These are phyloP conservation scores for Aleiodes sp. DNA, from an alignment of 1,140 invertebrate species.

Conservation along the genomic window DNA sequence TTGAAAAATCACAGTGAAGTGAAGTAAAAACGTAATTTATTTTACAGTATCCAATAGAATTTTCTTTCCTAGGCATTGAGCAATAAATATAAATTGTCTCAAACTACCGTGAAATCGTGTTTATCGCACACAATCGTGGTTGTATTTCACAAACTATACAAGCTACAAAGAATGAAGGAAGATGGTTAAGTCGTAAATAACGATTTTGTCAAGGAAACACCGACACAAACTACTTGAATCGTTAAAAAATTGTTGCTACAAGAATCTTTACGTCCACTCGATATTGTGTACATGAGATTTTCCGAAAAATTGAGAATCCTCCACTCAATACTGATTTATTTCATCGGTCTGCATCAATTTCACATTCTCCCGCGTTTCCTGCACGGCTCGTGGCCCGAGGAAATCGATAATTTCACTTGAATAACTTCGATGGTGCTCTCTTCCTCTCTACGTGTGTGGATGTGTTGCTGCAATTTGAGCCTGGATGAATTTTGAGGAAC, in stretches of 20 bases:
- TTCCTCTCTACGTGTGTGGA: no score
- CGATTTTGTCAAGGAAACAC: neutral
- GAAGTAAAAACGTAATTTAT: no score
- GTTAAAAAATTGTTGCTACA: neutral
- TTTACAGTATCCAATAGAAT: no score
- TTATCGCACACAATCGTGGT: neutral
- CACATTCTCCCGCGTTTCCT: no score
- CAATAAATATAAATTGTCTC: neutral
- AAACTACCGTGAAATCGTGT: conserved; percentile 7
- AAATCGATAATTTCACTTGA: neutral
- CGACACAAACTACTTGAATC: neutral
- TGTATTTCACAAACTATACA: neutral
- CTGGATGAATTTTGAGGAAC: neutral
- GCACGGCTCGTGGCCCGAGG: neutral
- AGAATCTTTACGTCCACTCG: neutral
- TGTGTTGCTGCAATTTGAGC: no score
- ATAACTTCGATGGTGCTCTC: neutral
- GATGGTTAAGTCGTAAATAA: neutral
- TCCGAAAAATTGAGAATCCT: no score
- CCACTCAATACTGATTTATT: no score
- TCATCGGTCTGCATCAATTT: neutral
- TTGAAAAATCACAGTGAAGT: no score
- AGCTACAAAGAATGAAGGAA: neutral
- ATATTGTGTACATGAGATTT: no score
- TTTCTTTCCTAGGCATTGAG: neutral